A percentile compares a stretch with the other conserved stretches of the same genome.
Evolutionary conservation across 2,888 invertebrate genomes (phyloP).

Genomic region (Amiota communis): DNA sequence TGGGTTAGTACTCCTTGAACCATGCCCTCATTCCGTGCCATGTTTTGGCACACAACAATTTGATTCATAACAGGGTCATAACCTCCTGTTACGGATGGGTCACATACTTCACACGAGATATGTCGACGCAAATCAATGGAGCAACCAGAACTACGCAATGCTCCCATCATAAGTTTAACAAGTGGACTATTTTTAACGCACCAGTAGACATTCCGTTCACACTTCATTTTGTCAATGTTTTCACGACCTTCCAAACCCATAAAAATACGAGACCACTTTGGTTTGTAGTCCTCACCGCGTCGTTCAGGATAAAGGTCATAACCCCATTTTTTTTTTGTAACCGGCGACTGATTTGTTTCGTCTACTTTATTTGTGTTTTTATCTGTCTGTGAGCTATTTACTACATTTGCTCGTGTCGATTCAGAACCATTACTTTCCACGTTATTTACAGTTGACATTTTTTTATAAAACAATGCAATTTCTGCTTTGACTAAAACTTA

Average conservation of each 20-base stretch:
- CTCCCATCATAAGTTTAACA: slow-evolving; percentile 88
- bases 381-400: slow-evolving; percentile 14
- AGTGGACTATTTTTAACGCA: slow-evolving; percentile 85
- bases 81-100: slow-evolving; percentile 88
- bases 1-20: slow-evolving; percentile 89
- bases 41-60: slow-evolving; percentile 93
- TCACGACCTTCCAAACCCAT: slow-evolving; percentile 81
- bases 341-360: slow-evolving; percentile 28
- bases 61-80: slow-evolving; percentile 76
- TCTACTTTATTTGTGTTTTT: slow-evolving; percentile 28
- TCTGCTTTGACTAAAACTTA: no score
- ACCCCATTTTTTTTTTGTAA: slow-evolving; percentile 76
- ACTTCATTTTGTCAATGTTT: slow-evolving; percentile 81
- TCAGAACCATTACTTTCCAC: no score
- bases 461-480: no score
- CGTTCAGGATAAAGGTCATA: slow-evolving; percentile 90
- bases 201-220: slow-evolving; percentile 82
- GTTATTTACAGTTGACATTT: no score
- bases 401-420: neutral
- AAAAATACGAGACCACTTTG: slow-evolving; percentile 76
- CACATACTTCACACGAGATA: slow-evolving; percentile 93
- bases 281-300: slow-evolving; percentile 76
- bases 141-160: slow-evolving; percentile 79
- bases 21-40: slow-evolving; percentile 79
- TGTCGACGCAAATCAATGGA: slow-evolving; percentile 89